Conservation (phyloP, 37 sponge, comb jelly and placozoan species). For the Lycopodina hypogea region DNA sequence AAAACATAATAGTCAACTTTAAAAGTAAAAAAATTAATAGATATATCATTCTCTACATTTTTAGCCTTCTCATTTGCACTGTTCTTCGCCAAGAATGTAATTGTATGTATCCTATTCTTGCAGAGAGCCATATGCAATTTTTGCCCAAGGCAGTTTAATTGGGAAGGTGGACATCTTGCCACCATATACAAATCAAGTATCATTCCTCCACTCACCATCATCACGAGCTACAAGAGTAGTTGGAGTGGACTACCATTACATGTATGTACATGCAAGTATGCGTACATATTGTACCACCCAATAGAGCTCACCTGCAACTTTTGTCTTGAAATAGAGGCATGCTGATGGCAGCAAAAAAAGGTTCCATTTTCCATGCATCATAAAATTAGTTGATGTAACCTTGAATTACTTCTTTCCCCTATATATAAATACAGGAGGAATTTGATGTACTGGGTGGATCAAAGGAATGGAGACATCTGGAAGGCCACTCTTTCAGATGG, state of each 20-base stretch:
- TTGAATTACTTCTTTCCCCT: too few relatives aligned
- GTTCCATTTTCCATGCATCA: too few relatives aligned
- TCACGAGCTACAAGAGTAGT: neutral
- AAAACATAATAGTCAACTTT: too few relatives aligned
- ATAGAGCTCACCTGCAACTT: too few relatives aligned
- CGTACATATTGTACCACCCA: too few relatives aligned
- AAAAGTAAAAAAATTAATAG: too few relatives aligned
- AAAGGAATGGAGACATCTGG: neutral
- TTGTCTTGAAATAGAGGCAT: too few relatives aligned
- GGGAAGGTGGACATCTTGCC: neutral
- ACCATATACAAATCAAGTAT: neutral
- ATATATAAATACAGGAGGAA: neutral
- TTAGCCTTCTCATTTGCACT: too few relatives aligned
- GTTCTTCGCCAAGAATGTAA: too few relatives aligned
- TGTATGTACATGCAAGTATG: neutral
- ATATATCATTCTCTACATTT: too few relatives aligned
- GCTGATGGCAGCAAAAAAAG: too few relatives aligned
- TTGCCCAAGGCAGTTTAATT: neutral
- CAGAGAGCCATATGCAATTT: constrained; percentile 6
- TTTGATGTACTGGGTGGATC: constrained; percentile 6
- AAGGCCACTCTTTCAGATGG: constrained; percentile 2
- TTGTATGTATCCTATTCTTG: neutral
- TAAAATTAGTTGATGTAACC: too few relatives aligned
- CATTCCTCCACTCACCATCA: neutral
- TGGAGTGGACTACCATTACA: constrained; percentile 12